These are phyloP conservation scores for Penelope pileata DNA, from an alignment of 2,113 vertebrate genomes.

Conservation along the genomic window DNA sequence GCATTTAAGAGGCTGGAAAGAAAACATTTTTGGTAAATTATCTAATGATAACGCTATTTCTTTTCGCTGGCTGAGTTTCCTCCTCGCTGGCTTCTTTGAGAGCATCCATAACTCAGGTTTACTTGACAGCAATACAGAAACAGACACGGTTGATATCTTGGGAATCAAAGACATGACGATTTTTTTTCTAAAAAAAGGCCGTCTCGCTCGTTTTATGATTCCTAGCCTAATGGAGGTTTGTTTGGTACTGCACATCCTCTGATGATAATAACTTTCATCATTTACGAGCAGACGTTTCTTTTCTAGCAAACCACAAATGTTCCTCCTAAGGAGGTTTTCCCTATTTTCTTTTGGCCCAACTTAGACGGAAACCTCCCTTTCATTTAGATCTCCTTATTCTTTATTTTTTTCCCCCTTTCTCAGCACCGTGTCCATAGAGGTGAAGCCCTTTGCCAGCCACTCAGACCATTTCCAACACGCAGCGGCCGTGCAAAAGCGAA, in stretches of 20 bases:
- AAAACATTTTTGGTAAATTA: slow-evolving; percentile 4
- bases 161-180: slow-evolving; percentile 66
- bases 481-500: too few relatives aligned
- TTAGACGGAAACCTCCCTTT: slow-evolving; percentile 4
- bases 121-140: slow-evolving; percentile 68
- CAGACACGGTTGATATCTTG: slow-evolving; percentile 60
- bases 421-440: not conserved
- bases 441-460: not conserved
- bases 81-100: slow-evolving; percentile 46
- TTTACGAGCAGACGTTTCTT: slow-evolving; percentile 65
- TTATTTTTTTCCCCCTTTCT: accelerated
- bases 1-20: not conserved
- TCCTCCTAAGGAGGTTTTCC: not conserved
- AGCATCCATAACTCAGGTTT: slow-evolving; percentile 61
- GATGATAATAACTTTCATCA: slow-evolving; percentile 67
- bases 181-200: not conserved
- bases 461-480: not conserved
- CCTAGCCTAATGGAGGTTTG: slow-evolving; percentile 66
- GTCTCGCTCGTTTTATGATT: slow-evolving; percentile 66
- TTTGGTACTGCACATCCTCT: slow-evolving; percentile 68
- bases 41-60: not conserved
- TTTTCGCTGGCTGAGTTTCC: slow-evolving; percentile 35
- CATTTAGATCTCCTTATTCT: not conserved
- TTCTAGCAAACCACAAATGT: slow-evolving; percentile 30
- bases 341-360: not conserved